These are phyloP conservation scores for Lepidurus arcticus DNA, from an alignment of 1,140 invertebrate species.

Conservation along the genomic window DNA sequence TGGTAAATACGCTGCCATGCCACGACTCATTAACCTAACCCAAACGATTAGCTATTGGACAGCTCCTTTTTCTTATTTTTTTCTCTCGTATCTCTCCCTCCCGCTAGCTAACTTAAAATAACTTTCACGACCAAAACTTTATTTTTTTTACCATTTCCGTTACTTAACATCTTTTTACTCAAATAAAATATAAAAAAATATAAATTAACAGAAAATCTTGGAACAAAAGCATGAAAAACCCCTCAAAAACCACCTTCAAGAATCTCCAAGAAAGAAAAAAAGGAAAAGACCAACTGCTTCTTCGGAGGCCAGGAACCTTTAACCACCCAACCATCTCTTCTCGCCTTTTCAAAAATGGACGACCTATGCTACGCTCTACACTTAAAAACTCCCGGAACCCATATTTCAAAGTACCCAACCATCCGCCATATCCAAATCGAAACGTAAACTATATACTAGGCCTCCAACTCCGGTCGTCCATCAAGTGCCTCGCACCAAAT, in stretches of 20 bases:
- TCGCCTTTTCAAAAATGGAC: neutral
- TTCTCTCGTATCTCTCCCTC: neutral
- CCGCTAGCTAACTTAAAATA: neutral
- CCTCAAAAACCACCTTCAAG: no score
- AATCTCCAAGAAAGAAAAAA: no score
- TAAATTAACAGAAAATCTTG: neutral
- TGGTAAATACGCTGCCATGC: neutral
- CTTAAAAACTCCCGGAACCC: neutral
- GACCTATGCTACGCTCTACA: neutral
- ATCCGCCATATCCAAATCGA: neutral
- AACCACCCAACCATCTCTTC: no score
- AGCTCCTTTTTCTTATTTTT: neutral
- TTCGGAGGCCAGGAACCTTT: no score
- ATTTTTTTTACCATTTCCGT: neutral
- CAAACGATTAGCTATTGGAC: neutral
- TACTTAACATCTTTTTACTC: neutral
- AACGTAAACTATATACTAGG: neutral
- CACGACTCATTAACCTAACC: constrained; percentile 11
- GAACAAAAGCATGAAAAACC: neutral
- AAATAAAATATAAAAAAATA: neutral
- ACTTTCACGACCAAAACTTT: neutral
- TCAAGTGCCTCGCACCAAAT: neutral
- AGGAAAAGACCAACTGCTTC: no score
- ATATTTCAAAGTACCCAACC: neutral
- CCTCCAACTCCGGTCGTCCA: neutral